phyloP scores from a whole-genome alignment of 1,140 invertebrate genomes.

The Zophobas atratus region DNA sequence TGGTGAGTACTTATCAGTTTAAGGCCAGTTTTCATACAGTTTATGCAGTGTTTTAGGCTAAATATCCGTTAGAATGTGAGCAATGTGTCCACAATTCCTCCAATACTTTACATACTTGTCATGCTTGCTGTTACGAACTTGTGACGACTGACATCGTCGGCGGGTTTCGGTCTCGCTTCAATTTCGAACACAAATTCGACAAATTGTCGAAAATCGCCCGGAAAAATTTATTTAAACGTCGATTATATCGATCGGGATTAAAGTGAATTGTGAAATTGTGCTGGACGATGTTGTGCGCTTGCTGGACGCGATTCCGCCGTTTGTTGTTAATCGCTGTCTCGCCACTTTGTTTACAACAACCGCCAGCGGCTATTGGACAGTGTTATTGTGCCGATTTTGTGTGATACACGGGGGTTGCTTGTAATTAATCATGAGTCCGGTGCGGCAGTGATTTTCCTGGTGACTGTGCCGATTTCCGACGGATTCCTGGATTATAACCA shows the following conservation, averaged over 20 bases:
- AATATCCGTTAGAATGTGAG: conserved; percentile 78
- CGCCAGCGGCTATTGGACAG: conserved; percentile 24
- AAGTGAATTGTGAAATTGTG: conserved; percentile 37
- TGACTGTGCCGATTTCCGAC: conserved; percentile 20
- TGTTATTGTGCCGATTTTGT: conserved; percentile 10
- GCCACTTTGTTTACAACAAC: conserved; percentile 52
- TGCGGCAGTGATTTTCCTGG: conserved; percentile 3
- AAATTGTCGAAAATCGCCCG: conserved; percentile 9
- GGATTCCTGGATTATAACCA: conserved; percentile 40
- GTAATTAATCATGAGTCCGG: background rate
- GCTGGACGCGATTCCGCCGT: conserved; percentile 24
- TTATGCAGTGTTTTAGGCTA: conserved; percentile 69
- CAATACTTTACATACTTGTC: conserved; percentile 87
- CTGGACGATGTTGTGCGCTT: conserved; percentile 34
- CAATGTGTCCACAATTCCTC: conserved; percentile 82
- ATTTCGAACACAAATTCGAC: conserved; percentile 53
- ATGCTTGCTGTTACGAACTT: conserved; percentile 72
- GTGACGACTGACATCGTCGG: conserved; percentile 63
- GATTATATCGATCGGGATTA: conserved; percentile 20
- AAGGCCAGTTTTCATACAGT: conserved; percentile 73
- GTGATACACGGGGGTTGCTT: background rate
- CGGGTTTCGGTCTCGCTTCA: conserved; percentile 58
- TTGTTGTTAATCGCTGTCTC: conserved; percentile 5
- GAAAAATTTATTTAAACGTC: conserved; percentile 27
- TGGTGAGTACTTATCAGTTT: conserved; percentile 77